Percentiles rank a stretch among this genome's conserved stretches.
phyloP scores from a whole-genome alignment of 2,888 invertebrate species.

The Phragmatobia fuliginosa region DNA sequence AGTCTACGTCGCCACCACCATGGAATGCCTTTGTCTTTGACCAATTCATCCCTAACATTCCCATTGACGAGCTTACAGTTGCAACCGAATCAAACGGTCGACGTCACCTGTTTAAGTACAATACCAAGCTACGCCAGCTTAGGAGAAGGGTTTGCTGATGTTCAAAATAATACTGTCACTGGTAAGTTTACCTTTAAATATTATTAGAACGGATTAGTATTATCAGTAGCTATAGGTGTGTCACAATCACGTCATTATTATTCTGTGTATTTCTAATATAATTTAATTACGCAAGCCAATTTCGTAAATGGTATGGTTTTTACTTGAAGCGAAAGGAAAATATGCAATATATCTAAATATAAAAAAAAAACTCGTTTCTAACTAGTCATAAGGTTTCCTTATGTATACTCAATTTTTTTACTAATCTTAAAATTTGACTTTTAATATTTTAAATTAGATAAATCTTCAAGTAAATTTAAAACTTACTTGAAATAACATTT shows the following conservation, averaged over 20 bases:
- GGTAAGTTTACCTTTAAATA: slow-evolving; percentile 82
- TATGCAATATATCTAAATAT: too few relatives aligned
- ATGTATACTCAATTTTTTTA: too few relatives aligned
- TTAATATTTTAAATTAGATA: too few relatives aligned
- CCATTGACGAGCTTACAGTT: slow-evolving; percentile 90
- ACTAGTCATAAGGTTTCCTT: too few relatives aligned
- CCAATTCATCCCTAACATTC: slow-evolving; percentile 87
- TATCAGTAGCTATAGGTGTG: not conserved
- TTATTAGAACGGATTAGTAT: not conserved
- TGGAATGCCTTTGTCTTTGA: slow-evolving; percentile 74
- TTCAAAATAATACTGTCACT: slow-evolving; percentile 89
- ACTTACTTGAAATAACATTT: too few relatives aligned
- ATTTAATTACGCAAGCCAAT: not conserved
- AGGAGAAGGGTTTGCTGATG: slow-evolving; percentile 90
- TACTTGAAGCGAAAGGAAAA: too few relatives aligned
- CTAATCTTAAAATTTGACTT: too few relatives aligned
- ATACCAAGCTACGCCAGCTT: slow-evolving; percentile 91
- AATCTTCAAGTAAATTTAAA: too few relatives aligned
- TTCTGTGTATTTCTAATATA: not conserved
- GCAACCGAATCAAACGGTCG: slow-evolving; percentile 89
- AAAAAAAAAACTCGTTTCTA: too few relatives aligned
- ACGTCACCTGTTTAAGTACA: slow-evolving; percentile 92
- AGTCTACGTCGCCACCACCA: slow-evolving; percentile 76
- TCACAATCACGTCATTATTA: not conserved
- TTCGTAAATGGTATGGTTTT: not conserved